A percentile compares a stretch with the other conserved stretches of the same genome.
Conservation (phyloP, 2,113 vertebrate species). For the Ophthalmolycus amberensis region DNA sequence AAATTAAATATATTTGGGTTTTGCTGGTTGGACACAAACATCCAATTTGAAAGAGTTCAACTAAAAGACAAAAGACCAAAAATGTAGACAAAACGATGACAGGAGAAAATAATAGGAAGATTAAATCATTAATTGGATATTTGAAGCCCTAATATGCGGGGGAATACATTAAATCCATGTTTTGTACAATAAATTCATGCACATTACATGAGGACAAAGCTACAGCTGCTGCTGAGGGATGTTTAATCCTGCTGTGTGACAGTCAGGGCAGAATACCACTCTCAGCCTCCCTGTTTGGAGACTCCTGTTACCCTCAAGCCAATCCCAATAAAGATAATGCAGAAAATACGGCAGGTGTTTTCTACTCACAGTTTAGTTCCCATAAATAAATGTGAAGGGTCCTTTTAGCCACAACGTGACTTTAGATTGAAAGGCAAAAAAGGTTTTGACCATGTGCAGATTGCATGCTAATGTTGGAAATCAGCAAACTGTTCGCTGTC, state of each 20-base stretch:
- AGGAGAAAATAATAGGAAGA: neutral
- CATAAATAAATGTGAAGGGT: neutral
- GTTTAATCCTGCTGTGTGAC: conserved; percentile 7
- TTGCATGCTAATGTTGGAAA: neutral
- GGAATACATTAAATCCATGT: neutral
- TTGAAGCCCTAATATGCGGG: neutral
- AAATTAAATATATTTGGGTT: neutral
- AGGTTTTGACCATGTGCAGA: neutral
- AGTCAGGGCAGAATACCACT: neutral
- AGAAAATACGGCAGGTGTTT: neutral
- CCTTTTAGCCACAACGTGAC: too few species aligned
- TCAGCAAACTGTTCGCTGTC: neutral
- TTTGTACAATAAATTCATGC: neutral
- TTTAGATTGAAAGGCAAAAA: neutral
- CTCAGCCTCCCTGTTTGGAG: too few species aligned
- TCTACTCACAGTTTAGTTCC: conserved; percentile 1
- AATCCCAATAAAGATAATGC: neutral
- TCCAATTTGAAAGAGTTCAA: neutral
- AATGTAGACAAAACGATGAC: neutral
- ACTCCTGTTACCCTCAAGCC: neutral
- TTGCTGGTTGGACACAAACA: neutral
- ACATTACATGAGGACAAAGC: neutral
- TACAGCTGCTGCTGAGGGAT: neutral
- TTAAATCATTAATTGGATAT: neutral
- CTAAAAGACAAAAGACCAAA: neutral